Evolutionary conservation across 1,140 invertebrate genomes (phyloP).

Genomic region (Bombus waltoni): DNA sequence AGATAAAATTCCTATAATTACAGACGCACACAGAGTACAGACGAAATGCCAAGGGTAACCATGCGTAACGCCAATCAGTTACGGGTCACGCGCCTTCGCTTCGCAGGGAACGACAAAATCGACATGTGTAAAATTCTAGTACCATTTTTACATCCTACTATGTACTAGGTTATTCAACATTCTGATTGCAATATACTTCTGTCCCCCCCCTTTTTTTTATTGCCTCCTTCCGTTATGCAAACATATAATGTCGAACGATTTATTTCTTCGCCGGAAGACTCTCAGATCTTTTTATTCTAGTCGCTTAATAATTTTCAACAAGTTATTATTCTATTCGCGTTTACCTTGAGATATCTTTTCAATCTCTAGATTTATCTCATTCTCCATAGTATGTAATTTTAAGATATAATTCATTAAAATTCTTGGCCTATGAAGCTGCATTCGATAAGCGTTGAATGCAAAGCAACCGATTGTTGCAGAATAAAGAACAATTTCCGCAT

Average conservation of each 20-base stretch:
- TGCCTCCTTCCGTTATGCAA: not conserved
- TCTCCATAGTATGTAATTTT: not conserved
- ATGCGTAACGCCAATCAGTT: constrained; percentile 63
- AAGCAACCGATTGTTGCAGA: not conserved
- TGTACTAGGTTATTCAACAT: not conserved
- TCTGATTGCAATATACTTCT: too few species aligned
- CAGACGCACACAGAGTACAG: constrained; percentile 33
- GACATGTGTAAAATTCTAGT: constrained; percentile 39
- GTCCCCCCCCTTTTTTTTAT: not conserved
- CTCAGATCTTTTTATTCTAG: not conserved
- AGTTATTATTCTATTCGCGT: not conserved
- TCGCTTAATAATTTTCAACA: not conserved
- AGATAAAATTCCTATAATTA: constrained; percentile 44
- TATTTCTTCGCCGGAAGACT: constrained; percentile 12
- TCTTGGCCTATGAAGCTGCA: not conserved
- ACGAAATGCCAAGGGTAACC: constrained; percentile 56
- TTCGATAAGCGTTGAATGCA: constrained; percentile 1
- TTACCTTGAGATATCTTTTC: not conserved
- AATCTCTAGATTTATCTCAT: not conserved
- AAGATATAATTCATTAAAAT: not conserved
- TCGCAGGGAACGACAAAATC: constrained; percentile 57
- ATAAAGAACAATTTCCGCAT: constrained; percentile 41
- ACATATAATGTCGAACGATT: constrained; percentile 15
- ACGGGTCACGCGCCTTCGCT: constrained; percentile 56
- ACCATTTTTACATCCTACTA: constrained; percentile 37